Evolutionary conservation across 2,113 vertebrate genomes (phyloP).

Genomic region (Lagenorhynchus albirostris): DNA sequence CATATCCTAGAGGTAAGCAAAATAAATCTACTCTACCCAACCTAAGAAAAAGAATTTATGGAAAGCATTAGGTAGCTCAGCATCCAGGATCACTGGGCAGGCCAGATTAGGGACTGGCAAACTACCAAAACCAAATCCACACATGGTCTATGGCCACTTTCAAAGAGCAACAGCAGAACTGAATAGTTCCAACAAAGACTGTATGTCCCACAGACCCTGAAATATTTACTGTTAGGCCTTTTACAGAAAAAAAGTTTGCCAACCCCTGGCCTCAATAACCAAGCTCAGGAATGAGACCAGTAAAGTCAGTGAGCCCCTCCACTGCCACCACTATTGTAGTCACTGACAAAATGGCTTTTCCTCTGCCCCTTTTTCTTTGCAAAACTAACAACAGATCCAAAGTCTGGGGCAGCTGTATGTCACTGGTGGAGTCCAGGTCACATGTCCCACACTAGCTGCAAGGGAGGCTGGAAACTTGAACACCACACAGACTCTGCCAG

Average conservation of each 20-base stretch:
- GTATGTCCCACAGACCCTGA: background rate
- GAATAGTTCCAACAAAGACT: background rate
- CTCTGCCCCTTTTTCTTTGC: background rate
- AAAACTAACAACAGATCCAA: background rate
- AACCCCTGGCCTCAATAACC: background rate
- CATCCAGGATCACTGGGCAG: background rate
- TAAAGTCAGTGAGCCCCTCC: background rate
- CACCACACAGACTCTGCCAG: background rate
- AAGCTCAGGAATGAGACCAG: background rate
- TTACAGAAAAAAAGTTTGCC: background rate
- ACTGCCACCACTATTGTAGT: background rate
- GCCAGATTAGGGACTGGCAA: background rate
- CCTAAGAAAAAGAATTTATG: background rate
- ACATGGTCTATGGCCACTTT: background rate
- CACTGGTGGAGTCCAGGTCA: background rate
- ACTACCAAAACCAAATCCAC: background rate
- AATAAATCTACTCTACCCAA: background rate
- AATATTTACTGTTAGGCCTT: background rate
- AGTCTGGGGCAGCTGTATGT: background rate
- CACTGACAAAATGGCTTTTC: background rate
- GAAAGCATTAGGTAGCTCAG: background rate
- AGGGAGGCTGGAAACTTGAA: background rate
- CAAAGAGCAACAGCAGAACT: background rate
- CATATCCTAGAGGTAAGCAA: background rate
- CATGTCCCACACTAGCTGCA: background rate